phyloP scores from a whole-genome alignment of 2,113 vertebrate species.

The Capra hircus region DNA sequence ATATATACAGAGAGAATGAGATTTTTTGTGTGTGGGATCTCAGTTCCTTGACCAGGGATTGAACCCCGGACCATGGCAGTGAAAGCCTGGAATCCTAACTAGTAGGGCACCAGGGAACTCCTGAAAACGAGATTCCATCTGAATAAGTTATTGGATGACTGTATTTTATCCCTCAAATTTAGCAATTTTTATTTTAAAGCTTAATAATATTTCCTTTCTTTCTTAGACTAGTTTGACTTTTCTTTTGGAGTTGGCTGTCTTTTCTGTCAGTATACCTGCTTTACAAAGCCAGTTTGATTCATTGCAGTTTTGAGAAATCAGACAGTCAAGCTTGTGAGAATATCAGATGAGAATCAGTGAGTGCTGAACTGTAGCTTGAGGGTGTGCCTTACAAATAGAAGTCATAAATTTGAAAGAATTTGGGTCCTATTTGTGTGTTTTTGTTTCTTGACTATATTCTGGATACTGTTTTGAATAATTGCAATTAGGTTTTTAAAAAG shows the following conservation, averaged over 20 bases:
- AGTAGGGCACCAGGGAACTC: background rate
- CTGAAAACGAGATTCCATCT: background rate
- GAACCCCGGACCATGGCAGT: background rate
- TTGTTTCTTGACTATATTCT: slow-evolving; percentile 13
- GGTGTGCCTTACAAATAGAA: background rate
- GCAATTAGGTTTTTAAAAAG: background rate
- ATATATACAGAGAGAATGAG: background rate
- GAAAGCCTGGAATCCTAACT: background rate
- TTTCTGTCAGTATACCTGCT: background rate
- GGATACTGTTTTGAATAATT: slow-evolving; percentile 9
- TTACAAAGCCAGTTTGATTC: slow-evolving; percentile 1
- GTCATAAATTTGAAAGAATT: background rate
- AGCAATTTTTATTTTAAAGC: background rate
- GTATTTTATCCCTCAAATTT: background rate
- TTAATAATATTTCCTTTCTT: background rate
- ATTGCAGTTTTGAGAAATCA: background rate
- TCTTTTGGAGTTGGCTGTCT: background rate
- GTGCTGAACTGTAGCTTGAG: background rate
- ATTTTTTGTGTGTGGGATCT: background rate
- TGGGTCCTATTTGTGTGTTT: background rate
- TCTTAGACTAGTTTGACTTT: background rate
- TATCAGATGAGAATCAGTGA: background rate
- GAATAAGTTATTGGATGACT: background rate
- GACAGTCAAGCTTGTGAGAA: background rate
- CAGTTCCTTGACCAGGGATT: background rate